These are phyloP conservation scores for Ciconia nigra DNA, from an alignment of 2,797 vertebrate genomes.

Conservation along the genomic window DNA sequence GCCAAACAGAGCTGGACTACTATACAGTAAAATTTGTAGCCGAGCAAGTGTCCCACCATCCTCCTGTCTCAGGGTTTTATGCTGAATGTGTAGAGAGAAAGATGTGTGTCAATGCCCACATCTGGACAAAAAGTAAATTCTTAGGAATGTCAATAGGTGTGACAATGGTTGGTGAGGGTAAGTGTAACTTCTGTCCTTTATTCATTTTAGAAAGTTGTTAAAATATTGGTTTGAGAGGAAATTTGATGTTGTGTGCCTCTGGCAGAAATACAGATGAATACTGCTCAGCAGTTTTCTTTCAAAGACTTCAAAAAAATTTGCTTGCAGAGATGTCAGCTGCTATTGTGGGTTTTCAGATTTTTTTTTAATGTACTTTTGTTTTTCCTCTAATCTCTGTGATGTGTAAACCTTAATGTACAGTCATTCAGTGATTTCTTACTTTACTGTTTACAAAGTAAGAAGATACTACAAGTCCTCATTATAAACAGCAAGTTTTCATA, in stretches of 20 bases:
- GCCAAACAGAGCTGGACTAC: conserved; percentile 67
- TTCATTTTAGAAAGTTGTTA: neutral
- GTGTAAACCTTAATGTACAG: neutral
- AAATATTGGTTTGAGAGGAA: neutral
- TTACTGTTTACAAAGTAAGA: neutral
- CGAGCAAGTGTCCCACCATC: conserved; percentile 98
- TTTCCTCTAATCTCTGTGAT: neutral
- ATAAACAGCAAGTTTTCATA: neutral
- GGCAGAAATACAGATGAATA: neutral
- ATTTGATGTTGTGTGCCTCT: neutral
- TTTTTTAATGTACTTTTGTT: neutral
- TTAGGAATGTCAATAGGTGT: conserved; percentile 99
- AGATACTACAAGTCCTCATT: neutral
- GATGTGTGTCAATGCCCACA: conserved; percentile 94
- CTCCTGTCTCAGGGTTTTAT: conserved; percentile 97
- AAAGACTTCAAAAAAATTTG: neutral
- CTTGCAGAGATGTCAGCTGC: neutral
- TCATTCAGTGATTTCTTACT: neutral
- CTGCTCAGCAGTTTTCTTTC: neutral
- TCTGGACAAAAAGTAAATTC: conserved; percentile 99
- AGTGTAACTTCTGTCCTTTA: conserved; percentile 9
- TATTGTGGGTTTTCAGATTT: neutral
- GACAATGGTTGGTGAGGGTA: conserved; percentile 97
- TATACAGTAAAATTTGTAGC: conserved; percentile 92
- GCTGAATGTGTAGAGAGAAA: conserved; percentile 91